Evolutionary conservation across 2,113 vertebrate species (phyloP).

Genomic region (Forbesichthys papilliferus): DNA sequence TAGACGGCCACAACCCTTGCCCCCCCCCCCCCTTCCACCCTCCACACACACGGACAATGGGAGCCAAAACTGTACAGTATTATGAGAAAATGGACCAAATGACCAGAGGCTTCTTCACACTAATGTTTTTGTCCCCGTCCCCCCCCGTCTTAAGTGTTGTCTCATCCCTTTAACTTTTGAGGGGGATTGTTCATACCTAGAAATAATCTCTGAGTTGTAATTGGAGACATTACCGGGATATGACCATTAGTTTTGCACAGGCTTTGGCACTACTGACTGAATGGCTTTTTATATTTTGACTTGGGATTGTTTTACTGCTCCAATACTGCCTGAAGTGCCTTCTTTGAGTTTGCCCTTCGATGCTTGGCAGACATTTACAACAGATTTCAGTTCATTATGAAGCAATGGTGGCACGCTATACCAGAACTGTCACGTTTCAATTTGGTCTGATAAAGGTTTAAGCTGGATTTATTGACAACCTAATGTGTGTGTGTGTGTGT

Average conservation of each 20-base stretch:
- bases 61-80: conserved; percentile 11
- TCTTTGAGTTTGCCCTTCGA: conserved; percentile 11
- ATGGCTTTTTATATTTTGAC: conserved; percentile 16
- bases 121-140: conserved; percentile 27
- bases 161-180: conserved; percentile 20
- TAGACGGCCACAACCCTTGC: conserved; percentile 47
- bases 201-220: conserved; percentile 67
- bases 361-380: conserved; percentile 13
- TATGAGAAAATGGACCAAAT: conserved; percentile 46
- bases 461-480: neutral
- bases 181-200: conserved; percentile 24
- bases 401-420: conserved; percentile 9
- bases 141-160: conserved; percentile 49
- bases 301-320: conserved; percentile 35
- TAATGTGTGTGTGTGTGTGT: neutral
- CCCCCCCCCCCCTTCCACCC: too few species aligned
- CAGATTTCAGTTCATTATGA: conserved; percentile 12
- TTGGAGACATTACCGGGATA: conserved; percentile 52
- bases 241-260: conserved; percentile 30
- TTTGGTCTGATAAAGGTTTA: conserved; percentile 1
- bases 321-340: conserved; percentile 68
- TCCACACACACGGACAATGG: neutral
- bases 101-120: conserved; percentile 24
- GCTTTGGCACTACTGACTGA: conserved; percentile 62
- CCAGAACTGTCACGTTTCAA: neutral